Percentiles rank a stretch among this genome's conserved stretches.
Evolutionary conservation across 1,140 invertebrate genomes (phyloP).

Genomic region (Galendromus occidentalis): DNA sequence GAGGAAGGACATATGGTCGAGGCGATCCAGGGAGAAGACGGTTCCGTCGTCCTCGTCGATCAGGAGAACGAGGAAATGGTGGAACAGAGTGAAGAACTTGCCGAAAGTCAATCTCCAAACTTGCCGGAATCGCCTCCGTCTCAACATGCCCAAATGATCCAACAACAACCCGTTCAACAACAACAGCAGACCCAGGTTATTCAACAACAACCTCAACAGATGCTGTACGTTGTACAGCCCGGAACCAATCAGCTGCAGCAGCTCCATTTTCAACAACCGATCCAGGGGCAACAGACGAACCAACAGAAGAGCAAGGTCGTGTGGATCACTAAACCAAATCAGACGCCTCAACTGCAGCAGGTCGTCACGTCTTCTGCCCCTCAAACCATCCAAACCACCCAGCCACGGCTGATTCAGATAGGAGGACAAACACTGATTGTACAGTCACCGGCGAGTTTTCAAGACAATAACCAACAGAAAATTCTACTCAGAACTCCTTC

Average conservation of each 20-base stretch:
- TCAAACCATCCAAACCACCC: not conserved
- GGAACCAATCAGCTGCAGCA: not conserved
- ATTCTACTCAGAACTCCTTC: not conserved
- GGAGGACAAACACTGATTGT: not conserved
- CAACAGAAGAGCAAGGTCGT: not conserved
- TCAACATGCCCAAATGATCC: too few species aligned
- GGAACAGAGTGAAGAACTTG: not conserved
- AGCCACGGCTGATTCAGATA: not conserved
- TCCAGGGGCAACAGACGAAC: not conserved
- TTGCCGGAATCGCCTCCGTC: too few species aligned
- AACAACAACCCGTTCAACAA: not conserved
- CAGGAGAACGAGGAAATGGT: not conserved
- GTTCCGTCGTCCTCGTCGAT: not conserved
- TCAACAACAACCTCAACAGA: not conserved
- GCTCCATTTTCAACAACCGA: not conserved
- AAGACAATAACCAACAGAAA: not conserved
- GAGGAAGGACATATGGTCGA: not conserved
- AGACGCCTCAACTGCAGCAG: not conserved
- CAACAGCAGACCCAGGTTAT: not conserved
- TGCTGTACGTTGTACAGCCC: conserved; percentile 7
- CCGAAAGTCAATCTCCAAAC: too few species aligned
- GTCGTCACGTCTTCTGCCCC: not conserved
- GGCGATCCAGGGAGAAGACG: not conserved
- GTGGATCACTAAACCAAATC: not conserved
- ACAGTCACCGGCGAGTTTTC: not conserved